Base-by-base conservation (phyloP, 2,888 invertebrate genomes). In the Volucella inflata region DNA sequence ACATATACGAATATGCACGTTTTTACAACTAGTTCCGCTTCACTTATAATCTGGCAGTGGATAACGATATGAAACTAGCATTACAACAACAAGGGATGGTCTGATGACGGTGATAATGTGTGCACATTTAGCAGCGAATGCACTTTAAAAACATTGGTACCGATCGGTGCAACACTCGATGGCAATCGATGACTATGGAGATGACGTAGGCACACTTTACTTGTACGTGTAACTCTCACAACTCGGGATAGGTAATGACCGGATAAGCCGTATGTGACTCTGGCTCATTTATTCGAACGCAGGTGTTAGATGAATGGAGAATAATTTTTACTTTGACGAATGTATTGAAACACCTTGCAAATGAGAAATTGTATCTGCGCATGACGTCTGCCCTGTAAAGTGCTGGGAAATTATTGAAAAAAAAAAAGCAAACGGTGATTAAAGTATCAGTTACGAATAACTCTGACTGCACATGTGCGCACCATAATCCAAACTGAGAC, bases 1-100 rank as follows among this genome's bases (percentile, higher is more conserved):
- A 21, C 21, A 21, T 21, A 21, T 21, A 4, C 4, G 2, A n/a
- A 21, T 70, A 60, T 53, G 53, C 76, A 82, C 76, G 82, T 76
- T 82, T 77, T 14, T 60, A 67, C 82, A 77, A 82, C 51, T 71
- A 77, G 82, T 82, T 82, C 82, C 82, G 82, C 82, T 82, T 82
- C 82, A 82, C 14, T 82, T 82, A 44, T 9, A 67, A 62, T 70
- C 42, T 38, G 42, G 44, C 48, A 68, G 38, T 50, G 40, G 38
- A 30, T 17, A 30, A 53, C 46, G 16, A 14, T 14, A 53, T 17
- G 60, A 12, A n/a, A 16, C 38, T 36, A 38, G 62, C 30, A 40
- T 48, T 6, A 16, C 51, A 48, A 16, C 72, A 14, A 42, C 60
- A 67, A 75, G 67, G 71, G 77, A 76, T 81, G 80, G 57, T 16